phyloP scores from a whole-genome alignment of 1,140 invertebrate species.

The Conus ventricosus region DNA sequence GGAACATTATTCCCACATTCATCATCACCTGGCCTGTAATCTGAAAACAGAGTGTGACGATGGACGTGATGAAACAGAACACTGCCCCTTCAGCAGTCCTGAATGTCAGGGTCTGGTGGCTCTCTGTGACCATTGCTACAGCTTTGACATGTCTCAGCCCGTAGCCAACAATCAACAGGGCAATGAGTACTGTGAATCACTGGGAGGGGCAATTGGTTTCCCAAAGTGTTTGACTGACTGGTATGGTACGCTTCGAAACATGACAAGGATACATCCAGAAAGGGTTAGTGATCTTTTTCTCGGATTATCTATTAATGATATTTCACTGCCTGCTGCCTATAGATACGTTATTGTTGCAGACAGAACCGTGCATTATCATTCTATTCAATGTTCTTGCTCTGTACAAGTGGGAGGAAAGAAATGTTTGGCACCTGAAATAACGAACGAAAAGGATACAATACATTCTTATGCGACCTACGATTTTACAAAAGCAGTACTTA shows the following conservation, averaged over 20 bases:
- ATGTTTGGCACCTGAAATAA: background rate
- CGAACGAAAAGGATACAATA: background rate
- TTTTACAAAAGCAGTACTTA: too few species aligned
- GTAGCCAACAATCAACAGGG: background rate
- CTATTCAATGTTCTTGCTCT: background rate
- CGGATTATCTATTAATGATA: background rate
- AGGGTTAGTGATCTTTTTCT: background rate
- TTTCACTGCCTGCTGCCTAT: background rate
- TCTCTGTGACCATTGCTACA: background rate
- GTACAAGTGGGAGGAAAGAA: background rate
- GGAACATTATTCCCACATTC: background rate
- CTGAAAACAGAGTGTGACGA: background rate
- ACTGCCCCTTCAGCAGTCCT: background rate
- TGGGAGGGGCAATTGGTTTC: background rate
- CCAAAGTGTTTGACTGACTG: background rate
- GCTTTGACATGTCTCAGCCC: background rate
- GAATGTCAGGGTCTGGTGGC: background rate
- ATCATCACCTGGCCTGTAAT: background rate
- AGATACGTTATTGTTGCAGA: background rate
- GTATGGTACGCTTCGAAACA: background rate
- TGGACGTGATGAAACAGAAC: background rate
- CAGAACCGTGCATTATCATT: background rate
- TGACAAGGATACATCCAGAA: background rate
- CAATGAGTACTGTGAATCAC: background rate
- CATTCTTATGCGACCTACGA: background rate